A percentile compares a stretch with the other conserved stretches of the same genome.
Evolutionary conservation across 1,140 invertebrate species (phyloP).

Genomic region (Heliconius himera): DNA sequence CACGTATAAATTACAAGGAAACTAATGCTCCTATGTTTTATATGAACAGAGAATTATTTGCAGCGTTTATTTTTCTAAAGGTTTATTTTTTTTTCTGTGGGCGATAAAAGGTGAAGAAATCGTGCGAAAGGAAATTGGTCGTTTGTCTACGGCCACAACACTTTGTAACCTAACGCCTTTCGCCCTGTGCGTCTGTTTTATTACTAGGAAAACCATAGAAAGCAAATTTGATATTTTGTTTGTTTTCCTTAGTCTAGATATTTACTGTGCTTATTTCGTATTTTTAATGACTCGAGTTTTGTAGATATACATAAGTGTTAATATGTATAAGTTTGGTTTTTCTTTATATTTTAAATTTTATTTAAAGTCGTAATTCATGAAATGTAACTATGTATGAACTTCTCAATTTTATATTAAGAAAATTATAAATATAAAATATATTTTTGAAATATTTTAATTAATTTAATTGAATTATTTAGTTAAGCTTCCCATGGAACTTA

Average conservation of each 20-base stretch:
- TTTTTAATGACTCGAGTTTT: neutral
- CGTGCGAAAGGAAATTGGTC: slow-evolving; percentile 51
- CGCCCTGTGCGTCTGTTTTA: slow-evolving; percentile 41
- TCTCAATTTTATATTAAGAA: no score
- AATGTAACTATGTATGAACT: no score
- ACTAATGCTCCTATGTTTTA: slow-evolving; percentile 43
- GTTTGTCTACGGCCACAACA: slow-evolving; percentile 49
- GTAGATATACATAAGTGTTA: neutral
- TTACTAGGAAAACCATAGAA: slow-evolving; percentile 40
- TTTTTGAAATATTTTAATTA: no score
- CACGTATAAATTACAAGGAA: slow-evolving; percentile 58
- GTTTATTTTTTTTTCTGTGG: slow-evolving; percentile 35
- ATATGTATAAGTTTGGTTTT: neutral
- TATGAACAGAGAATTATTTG: slow-evolving; percentile 33
- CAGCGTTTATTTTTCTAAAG: slow-evolving; percentile 25
- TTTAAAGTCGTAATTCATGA: neutral
- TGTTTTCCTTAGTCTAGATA: slow-evolving; percentile 28
- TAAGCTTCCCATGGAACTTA: no score
- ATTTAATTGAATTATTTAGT: no score
- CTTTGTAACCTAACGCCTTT: slow-evolving; percentile 41
- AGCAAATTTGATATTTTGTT: slow-evolving; percentile 44
- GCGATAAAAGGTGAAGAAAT: slow-evolving; percentile 47
- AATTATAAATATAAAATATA: no score
- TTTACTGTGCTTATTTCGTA: neutral
- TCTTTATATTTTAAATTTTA: neutral